Percentiles rank a stretch among this genome's conserved stretches.
Conservation (phyloP, 2,797 vertebrate genomes). For the Cyclopterus lumpus region DNA sequence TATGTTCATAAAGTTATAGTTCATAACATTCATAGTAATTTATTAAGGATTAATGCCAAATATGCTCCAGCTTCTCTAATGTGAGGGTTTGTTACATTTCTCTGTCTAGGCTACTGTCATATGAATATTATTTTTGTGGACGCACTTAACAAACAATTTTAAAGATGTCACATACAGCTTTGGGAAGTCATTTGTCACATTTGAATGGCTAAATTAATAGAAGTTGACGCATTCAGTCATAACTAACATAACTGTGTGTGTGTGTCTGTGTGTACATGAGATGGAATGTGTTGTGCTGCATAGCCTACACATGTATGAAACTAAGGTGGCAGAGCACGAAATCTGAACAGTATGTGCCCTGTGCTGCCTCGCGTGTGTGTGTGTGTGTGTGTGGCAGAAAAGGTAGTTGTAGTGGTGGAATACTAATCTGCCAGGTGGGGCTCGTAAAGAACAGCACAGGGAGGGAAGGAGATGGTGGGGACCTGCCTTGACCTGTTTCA, state of each 20-base stretch:
- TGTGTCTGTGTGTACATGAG: conserved; percentile 35
- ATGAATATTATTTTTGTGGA: neutral
- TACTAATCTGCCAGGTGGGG: conserved; percentile 83
- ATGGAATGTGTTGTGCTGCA: conserved; percentile 24
- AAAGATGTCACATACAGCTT: neutral
- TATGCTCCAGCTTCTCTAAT: neutral
- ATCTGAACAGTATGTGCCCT: conserved; percentile 57
- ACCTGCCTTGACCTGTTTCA: conserved; percentile 86
- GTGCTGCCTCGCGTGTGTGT: conserved; percentile 40
- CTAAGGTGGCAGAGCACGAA: conserved; percentile 25
- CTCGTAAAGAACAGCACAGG: conserved; percentile 71
- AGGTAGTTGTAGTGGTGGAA: conserved; percentile 59
- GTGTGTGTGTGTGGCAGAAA: neutral
- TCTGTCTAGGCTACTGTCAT: too few species aligned
- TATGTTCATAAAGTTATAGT: too few species aligned
- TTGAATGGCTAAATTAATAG: neutral
- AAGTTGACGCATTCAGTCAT: neutral
- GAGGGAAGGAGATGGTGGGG: conserved; percentile 65
- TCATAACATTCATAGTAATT: neutral
- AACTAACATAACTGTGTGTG: conserved; percentile 1
- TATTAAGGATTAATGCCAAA: neutral
- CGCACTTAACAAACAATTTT: neutral
- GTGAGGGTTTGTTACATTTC: neutral
- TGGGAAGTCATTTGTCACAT: neutral
- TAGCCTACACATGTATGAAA: conserved; percentile 23